Base-by-base conservation (phyloP, 1,140 invertebrate species). In the Centruroides vittatus region DNA sequence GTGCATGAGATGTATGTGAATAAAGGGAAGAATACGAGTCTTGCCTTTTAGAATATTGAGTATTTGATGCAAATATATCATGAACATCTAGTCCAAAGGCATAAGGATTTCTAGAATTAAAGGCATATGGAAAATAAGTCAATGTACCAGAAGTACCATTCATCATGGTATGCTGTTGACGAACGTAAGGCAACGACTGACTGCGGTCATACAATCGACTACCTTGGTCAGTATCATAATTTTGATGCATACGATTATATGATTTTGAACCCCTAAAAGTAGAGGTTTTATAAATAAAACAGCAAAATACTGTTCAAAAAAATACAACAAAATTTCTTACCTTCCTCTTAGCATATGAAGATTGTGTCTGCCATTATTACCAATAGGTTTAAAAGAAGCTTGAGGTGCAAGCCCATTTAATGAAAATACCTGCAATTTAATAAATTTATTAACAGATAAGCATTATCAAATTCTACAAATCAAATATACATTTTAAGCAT, bases 341-440 rank as follows among this genome's bases (percentile, higher is more conserved):
- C 58, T 64, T 13, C 36, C 53, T 51, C 53, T 52, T 35, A 35
- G n/a, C 11, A 48, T 9, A 51, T 60, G 55, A 55, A 66, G 67
- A 55, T 57, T 61, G 47, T 63, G 61, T 23, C 66, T 53, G 47
- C 65, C 63, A n/a, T 36, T 55, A 35, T 59, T 64, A 62, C 62
- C 63, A 13, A 68, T 54, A 55, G 72, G 68, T 61, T 72, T 70
- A 71, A 80, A 86, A 59, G 81, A 73, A 58, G 73, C 75, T 70
- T 85, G 84, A 47, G 84, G 84, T 41, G 84, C 78, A 57, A 89
- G 74, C 51, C 85, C 84, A 74, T 88, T 88, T 67, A 85, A 78
- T 59, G 84, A 79, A 72, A 86, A 86, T 55, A 88, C 80, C 76
- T 63, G 23, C 23, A 23, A 23, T 23, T 23, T 23, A 23, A 23